Percentiles rank a stretch among this genome's conserved stretches.
These are phyloP conservation scores for Pyrochroa serraticornis DNA, from an alignment of 2,888 invertebrate genomes.

Conservation along the genomic window DNA sequence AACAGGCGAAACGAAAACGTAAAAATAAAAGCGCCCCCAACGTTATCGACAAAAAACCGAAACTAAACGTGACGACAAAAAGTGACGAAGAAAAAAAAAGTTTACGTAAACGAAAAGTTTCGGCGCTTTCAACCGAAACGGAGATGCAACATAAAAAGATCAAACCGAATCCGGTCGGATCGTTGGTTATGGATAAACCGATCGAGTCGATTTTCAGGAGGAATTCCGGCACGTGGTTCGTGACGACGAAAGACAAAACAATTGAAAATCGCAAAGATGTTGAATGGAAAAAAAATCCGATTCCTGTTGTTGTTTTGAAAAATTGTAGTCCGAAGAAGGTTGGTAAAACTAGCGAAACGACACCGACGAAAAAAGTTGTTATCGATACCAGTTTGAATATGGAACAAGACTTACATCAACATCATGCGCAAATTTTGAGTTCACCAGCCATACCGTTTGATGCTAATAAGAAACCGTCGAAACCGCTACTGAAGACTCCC, in stretches of 20 bases:
- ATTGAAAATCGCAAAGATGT: neutral
- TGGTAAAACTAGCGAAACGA: conserved; percentile 2
- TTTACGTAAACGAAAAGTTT: too few species aligned
- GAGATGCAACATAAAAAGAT: neutral
- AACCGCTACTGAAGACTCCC: conserved; percentile 75
- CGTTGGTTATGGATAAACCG: conserved; percentile 12
- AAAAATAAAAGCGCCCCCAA: conserved; percentile 26
- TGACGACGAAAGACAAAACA: conserved; percentile 35
- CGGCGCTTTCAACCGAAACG: neutral
- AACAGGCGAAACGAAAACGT: conserved; percentile 47
- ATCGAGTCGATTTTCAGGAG: conserved; percentile 46
- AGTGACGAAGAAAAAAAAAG: neutral
- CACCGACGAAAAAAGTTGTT: conserved; percentile 69
- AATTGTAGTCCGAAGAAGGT: conserved; percentile 3
- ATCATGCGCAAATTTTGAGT: conserved; percentile 70
- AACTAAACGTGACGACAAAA: conserved; percentile 14
- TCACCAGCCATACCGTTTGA: conserved; percentile 81
- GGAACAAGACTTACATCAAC: conserved; percentile 75
- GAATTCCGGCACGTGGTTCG: conserved; percentile 54
- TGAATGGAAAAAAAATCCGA: neutral
- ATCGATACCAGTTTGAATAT: conserved; percentile 74
- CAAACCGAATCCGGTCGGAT: neutral
- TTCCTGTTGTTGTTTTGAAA: neutral
- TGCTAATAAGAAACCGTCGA: conserved; percentile 69
- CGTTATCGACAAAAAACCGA: conserved; percentile 33